A percentile compares a stretch with the other conserved stretches of the same genome.
These are phyloP conservation scores for Polyommatus iphigenia DNA, from an alignment of 2,888 invertebrate species.

Conservation along the genomic window DNA sequence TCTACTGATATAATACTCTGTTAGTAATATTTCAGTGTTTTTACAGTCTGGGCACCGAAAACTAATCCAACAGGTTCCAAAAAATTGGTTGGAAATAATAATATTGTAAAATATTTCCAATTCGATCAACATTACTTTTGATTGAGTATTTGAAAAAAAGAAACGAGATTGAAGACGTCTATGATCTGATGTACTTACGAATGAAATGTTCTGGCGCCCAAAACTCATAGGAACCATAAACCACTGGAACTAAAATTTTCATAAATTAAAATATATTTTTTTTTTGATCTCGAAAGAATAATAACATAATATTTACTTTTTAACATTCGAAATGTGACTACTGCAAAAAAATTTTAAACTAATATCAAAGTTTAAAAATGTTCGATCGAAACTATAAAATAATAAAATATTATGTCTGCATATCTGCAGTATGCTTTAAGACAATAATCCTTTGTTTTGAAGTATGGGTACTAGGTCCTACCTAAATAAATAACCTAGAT, in stretches of 20 bases:
- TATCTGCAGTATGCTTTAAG: too few relatives aligned
- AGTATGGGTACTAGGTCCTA: neutral
- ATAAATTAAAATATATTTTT: slow-evolving; percentile 57
- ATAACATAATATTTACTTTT: neutral
- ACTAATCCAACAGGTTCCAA: neutral
- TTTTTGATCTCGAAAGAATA: slow-evolving; percentile 40
- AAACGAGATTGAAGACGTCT: neutral
- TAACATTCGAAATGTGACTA: neutral
- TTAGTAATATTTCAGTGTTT: neutral
- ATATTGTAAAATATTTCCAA: neutral
- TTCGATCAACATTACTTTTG: neutral
- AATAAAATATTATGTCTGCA: too few relatives aligned
- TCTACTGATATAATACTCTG: neutral
- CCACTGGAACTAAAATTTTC: slow-evolving; percentile 49
- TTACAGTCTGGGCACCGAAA: neutral
- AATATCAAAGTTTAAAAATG: too few relatives aligned
- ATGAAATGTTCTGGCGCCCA: neutral
- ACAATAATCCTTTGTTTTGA: neutral
- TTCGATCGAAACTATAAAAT: neutral
- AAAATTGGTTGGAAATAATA: neutral
- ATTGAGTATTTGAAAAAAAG: neutral
- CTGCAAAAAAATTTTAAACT: neutral
- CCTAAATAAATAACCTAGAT: slow-evolving; percentile 26
- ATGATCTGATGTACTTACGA: neutral
- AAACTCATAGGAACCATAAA: slow-evolving; percentile 70